Base-by-base conservation (phyloP, 2,797 vertebrate genomes). In the Molossus alvarezi region DNA sequence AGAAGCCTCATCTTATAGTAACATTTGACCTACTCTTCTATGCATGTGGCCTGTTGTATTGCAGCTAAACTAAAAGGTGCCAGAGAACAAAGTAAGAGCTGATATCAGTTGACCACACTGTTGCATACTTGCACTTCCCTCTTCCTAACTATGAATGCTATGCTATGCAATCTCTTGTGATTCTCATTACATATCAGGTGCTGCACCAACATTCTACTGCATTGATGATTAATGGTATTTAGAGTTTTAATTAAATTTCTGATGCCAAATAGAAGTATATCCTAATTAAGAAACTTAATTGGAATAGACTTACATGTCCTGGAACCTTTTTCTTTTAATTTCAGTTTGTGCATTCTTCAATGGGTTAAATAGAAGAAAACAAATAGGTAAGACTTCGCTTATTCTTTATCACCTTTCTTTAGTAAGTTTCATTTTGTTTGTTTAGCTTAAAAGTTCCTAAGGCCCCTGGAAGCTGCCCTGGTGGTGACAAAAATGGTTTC, bases 201-300 rank as follows among this genome's bases (percentile, higher is more conserved):
- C 97, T 97, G 95, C 95, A 97, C 88, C 96, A 97, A 81, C 88
- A 97, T 97, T 98, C 97, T 97, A 73, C 92, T 97, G 90, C 0
- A 0, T 58, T 51, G 8, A 95, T 98, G 97, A 98, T 98, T 98
- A 98, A 98, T 97, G 95, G 65, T 95, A 97, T 97, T 98, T 98
- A 98, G 97, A 97, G 96, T 82, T 95, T 96, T 97, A 98, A 98
- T 98, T 98, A 98, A 97, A 98, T 95, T 97, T 98, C 95, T 97
- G 94, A 97, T 97, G 83, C 88, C 81, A 62, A 91, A 97, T 97
- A 98, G 96, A 96, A 62, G 57, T 91, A 83, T 96, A 96, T 98
- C 97, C 95, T 98, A 98, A 98, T 98, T 98, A 98, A 98, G 86
- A 67, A 97, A 96, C 79, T 81, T 88, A 97, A 80, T 88, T 87